Percentiles rank a stretch among this genome's conserved stretches.
These are phyloP conservation scores for Zaprionus bogoriensis DNA, from an alignment of 2,888 invertebrate genomes.

Conservation along the genomic window DNA sequence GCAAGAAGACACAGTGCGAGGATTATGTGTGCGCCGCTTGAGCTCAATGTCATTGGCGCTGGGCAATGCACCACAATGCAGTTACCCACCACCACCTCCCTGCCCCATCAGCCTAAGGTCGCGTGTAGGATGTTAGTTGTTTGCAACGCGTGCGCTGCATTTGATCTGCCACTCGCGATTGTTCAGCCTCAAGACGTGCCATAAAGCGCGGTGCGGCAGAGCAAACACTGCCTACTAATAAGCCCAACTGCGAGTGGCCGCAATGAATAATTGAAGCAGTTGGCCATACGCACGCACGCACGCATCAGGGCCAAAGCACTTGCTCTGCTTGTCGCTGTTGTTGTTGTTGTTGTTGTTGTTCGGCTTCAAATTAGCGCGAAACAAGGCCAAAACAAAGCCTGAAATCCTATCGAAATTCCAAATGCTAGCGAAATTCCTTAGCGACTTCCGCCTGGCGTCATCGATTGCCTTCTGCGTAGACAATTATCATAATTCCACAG, in stretches of 20 bases:
- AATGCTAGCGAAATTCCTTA: conserved; percentile 10
- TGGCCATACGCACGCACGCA: conserved; percentile 28
- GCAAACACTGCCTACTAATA: conserved; percentile 29
- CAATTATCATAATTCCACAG: conserved; percentile 59
- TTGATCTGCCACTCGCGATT: conserved; percentile 3
- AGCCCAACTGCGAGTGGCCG: conserved; percentile 16
- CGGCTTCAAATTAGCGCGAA: conserved; percentile 8
- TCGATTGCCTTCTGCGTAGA: conserved; percentile 29
- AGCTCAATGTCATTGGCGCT: not conserved
- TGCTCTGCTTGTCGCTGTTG: too few relatives aligned
- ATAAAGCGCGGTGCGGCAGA: conserved; percentile 6
- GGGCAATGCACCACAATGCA: not conserved
- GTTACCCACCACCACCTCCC: not conserved
- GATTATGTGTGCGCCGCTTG: not conserved
- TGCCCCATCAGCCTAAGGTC: not conserved
- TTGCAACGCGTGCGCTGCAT: conserved; percentile 35
- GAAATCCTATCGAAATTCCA: conserved; percentile 38
- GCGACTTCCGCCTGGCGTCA: conserved; percentile 66
- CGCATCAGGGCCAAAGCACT: conserved; percentile 30
- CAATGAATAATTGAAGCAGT: conserved; percentile 41
- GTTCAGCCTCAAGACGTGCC: conserved; percentile 21
- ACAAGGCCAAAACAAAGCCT: conserved; percentile 42
- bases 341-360: too few relatives aligned
- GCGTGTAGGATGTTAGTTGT: conserved; percentile 24
- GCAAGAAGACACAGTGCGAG: not conserved